Percentiles rank a stretch among this genome's conserved stretches.
These are phyloP conservation scores for Mus spicilegus DNA, from an alignment of 2,113 vertebrate species.

Conservation along the genomic window DNA sequence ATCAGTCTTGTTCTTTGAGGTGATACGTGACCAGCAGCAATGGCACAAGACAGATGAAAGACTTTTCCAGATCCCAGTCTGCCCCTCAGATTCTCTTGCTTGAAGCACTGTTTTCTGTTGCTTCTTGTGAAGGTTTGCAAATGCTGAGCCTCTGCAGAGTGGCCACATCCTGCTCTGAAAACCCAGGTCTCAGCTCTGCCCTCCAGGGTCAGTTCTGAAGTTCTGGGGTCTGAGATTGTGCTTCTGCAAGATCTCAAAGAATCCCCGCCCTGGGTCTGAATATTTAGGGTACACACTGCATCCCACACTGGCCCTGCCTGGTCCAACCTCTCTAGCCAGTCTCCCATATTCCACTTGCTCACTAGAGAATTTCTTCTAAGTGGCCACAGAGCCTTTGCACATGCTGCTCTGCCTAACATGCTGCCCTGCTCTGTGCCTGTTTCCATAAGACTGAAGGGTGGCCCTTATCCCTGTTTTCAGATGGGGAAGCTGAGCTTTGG, in stretches of 20 bases:
- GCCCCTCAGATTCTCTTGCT: not conserved
- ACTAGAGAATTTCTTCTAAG: not conserved
- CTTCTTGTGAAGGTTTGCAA: not conserved
- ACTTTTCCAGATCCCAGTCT: not conserved
- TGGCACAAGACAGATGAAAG: not conserved
- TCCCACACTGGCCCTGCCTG: not conserved
- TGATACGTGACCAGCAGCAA: not conserved
- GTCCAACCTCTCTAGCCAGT: not conserved
- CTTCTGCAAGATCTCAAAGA: not conserved
- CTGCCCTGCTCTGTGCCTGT: not conserved
- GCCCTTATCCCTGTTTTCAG: not conserved
- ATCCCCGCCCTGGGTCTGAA: not conserved
- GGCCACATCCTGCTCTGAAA: too few species aligned
- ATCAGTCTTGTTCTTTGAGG: not conserved
- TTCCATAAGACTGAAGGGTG: not conserved
- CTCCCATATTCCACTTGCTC: not conserved
- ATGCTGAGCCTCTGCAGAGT: not conserved
- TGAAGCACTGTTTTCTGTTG: not conserved
- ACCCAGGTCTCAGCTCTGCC: not conserved
- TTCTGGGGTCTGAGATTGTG: not conserved
- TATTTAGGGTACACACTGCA: not conserved
- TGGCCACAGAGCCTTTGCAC: slow-evolving; percentile 12
- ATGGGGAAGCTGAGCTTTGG: not conserved
- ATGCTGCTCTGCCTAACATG: accelerated
- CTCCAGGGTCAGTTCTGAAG: not conserved